Percentiles rank a stretch among this genome's conserved stretches.
Evolutionary conservation across 1,140 invertebrate genomes (phyloP).

Genomic region (Uloborus diversus): DNA sequence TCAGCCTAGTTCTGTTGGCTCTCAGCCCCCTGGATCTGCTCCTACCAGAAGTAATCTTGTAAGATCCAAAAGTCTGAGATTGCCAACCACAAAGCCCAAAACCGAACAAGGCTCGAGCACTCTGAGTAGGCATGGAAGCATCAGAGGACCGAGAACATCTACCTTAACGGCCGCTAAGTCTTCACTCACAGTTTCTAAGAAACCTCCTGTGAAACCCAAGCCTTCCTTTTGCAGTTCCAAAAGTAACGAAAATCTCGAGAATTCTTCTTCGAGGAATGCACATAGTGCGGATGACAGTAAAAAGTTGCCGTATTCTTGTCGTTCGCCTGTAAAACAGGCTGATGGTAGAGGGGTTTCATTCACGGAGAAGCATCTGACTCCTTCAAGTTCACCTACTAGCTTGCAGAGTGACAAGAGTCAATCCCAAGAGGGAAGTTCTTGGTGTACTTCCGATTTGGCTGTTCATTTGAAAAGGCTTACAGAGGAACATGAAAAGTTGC

Average conservation of each 20-base stretch:
- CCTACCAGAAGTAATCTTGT: slow-evolving; percentile 7
- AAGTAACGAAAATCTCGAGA: slow-evolving; percentile 42
- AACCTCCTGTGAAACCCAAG: slow-evolving; percentile 41
- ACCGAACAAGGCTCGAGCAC: slow-evolving; percentile 11
- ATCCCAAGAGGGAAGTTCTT: slow-evolving; percentile 36
- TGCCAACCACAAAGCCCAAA: slow-evolving; percentile 38
- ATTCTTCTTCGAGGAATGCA: neutral
- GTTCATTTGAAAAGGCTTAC: slow-evolving; percentile 42
- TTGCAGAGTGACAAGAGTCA: slow-evolving; percentile 44
- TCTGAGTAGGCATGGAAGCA: slow-evolving; percentile 46
- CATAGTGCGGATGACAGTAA: slow-evolving; percentile 18
- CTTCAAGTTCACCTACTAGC: slow-evolving; percentile 42
- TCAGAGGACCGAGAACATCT: slow-evolving; percentile 10
- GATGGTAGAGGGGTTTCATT: neutral
- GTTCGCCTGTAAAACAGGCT: slow-evolving; percentile 25
- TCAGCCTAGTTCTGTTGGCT: neutral
- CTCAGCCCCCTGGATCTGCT: neutral
- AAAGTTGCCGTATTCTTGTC: neutral
- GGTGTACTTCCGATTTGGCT: slow-evolving; percentile 40
- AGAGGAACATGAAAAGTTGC: slow-evolving; percentile 50
- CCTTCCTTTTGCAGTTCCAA: slow-evolving; percentile 33
- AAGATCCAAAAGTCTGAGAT: slow-evolving; percentile 35
- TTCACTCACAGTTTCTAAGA: slow-evolving; percentile 18
- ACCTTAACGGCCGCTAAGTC: neutral
- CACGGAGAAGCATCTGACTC: slow-evolving; percentile 2